Conservation (phyloP, 2,797 vertebrate species). For the Allobates femoralis region DNA sequence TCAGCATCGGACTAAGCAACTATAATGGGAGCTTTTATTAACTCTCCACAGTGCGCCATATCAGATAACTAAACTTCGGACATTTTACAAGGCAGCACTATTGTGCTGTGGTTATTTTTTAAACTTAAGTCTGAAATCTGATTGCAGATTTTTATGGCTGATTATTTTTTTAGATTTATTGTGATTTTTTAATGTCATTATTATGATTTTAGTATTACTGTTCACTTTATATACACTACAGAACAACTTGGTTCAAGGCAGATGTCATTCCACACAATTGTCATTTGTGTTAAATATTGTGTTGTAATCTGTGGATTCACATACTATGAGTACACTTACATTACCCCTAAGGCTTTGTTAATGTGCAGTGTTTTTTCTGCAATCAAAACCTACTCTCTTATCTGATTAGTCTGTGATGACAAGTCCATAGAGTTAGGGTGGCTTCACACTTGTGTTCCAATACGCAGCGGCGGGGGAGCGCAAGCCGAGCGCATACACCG, state of each 20-base stretch:
- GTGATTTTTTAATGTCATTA: neutral
- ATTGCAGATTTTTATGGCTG: neutral
- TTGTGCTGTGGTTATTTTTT: neutral
- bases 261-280: neutral
- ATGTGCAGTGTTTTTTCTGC: no score
- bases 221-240: no score
- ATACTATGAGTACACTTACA: no score
- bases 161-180: neutral
- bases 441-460: no score
- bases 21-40: slow-evolving; percentile 52
- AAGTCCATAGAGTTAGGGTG: no score
- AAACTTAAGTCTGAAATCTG: neutral
- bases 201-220: neutral
- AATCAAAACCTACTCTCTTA: no score
- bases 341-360: no score
- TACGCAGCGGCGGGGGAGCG: no score
- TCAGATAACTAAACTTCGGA: slow-evolving; percentile 25
- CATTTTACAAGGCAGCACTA: neutral
- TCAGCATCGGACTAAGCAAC: slow-evolving; percentile 47
- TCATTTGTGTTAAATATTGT: neutral
- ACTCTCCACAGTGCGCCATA: slow-evolving; percentile 34
- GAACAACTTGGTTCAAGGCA: neutral
- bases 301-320: no score
- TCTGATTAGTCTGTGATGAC: no score
- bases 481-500: no score